Conservation (phyloP, 2,113 vertebrate genomes). For the Chunga burmeisteri region DNA sequence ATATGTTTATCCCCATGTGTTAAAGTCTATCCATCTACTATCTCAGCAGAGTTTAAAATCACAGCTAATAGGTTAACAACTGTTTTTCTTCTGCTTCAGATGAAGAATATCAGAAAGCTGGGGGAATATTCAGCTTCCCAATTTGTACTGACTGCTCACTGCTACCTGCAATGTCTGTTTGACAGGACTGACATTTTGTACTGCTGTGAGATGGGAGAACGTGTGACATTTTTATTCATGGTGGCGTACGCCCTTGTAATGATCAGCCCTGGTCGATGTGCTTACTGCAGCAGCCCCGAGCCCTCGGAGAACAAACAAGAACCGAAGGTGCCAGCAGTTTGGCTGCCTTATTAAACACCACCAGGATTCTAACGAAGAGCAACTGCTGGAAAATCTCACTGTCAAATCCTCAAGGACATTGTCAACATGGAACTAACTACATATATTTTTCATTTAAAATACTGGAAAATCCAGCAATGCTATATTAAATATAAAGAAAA, state of each 20-base stretch:
- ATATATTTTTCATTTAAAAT: constrained; percentile 84
- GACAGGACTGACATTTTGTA: constrained; percentile 88
- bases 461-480: constrained; percentile 72
- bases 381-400: constrained; percentile 87
- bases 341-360: constrained; percentile 86
- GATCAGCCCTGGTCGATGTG: constrained; percentile 87
- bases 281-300: constrained; percentile 82
- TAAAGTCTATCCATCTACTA: constrained; percentile 73
- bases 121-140: constrained; percentile 84
- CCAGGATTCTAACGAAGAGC: constrained; percentile 87
- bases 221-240: constrained; percentile 89
- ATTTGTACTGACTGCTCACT: constrained; percentile 85
- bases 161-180: constrained; percentile 85
- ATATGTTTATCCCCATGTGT: constrained; percentile 67
- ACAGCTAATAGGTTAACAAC: constrained; percentile 87
- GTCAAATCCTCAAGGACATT: constrained; percentile 88
- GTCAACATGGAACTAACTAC: constrained; percentile 82
- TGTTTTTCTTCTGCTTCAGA: constrained; percentile 87
- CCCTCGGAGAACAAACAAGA: constrained; percentile 85
- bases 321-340: constrained; percentile 78
- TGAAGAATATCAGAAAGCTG: constrained; percentile 85
- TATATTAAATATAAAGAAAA: constrained; percentile 66
- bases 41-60: constrained; percentile 81
- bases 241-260: constrained; percentile 87
- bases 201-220: constrained; percentile 81